A percentile compares a stretch with the other conserved stretches of the same genome.
Conservation (phyloP, 2,797 vertebrate genomes). For the Australoheros facetus region DNA sequence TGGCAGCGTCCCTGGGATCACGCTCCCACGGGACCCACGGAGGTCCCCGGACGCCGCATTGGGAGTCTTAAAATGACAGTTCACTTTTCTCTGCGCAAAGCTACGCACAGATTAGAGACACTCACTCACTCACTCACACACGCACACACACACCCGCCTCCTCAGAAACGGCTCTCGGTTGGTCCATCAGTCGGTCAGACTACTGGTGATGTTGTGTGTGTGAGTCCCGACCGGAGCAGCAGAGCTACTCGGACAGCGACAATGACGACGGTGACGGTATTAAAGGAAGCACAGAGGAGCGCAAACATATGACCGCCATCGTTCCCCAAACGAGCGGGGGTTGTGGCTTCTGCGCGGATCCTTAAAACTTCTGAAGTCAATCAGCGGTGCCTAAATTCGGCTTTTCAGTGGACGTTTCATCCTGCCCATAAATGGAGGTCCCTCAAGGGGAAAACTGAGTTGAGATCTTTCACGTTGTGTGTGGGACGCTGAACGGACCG, state of each 20-base stretch:
- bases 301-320: constrained; percentile 51
- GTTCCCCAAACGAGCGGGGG: constrained; percentile 6
- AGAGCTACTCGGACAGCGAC: constrained; percentile 22
- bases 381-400: neutral
- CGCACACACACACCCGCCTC: constrained; percentile 59
- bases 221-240: constrained; percentile 32
- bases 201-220: constrained; percentile 31
- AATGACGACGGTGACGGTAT: constrained; percentile 2
- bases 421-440: constrained; percentile 35
- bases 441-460: constrained; percentile 50
- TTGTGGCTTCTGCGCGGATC: constrained; percentile 25
- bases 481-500: constrained; percentile 45
- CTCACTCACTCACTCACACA: constrained; percentile 4
- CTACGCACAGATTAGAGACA: constrained; percentile 41
- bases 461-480: constrained; percentile 42
- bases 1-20: neutral
- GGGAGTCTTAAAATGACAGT: constrained; percentile 37
- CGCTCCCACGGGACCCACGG: constrained; percentile 26
- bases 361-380: constrained; percentile 31
- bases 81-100: constrained; percentile 33
- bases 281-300: constrained; percentile 26
- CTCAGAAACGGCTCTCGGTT: constrained; percentile 68
- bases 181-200: constrained; percentile 71
- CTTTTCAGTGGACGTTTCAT: neutral
- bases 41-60: constrained; percentile 26